A percentile compares a stretch with the other conserved stretches of the same genome.
These are phyloP conservation scores for Bombus pascuorum DNA, from an alignment of 1,140 invertebrate species.

Conservation along the genomic window DNA sequence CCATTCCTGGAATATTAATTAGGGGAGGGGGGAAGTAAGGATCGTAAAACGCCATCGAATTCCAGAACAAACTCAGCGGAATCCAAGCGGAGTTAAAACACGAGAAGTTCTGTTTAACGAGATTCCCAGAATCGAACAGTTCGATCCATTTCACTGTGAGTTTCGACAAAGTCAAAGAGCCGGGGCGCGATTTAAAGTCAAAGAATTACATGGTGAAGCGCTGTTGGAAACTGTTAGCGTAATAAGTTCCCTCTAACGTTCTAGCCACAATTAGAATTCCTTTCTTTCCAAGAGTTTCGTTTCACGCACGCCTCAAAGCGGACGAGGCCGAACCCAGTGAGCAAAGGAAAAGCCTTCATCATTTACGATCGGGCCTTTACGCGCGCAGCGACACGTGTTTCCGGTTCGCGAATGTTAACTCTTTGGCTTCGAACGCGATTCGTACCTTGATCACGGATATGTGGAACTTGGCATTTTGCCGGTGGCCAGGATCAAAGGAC, in stretches of 20 bases:
- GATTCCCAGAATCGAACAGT: background rate
- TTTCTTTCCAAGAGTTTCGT: conserved; percentile 28
- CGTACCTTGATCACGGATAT: conserved; percentile 50
- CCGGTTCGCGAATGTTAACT: conserved; percentile 40
- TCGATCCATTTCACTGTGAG: background rate
- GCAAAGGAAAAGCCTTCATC: conserved; percentile 27
- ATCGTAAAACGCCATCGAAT: background rate
- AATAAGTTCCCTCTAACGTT: conserved; percentile 4
- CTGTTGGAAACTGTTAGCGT: background rate
- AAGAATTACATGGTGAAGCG: background rate
- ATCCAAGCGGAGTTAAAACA: background rate
- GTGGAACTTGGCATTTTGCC: conserved; percentile 45
- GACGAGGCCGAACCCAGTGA: background rate
- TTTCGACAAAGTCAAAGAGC: conserved; percentile 8
- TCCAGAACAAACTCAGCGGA: background rate
- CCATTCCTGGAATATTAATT: background rate
- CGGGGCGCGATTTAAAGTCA: background rate
- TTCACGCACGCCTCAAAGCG: conserved; percentile 7
- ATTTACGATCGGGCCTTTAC: conserved; percentile 49
- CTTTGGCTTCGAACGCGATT: conserved; percentile 24
- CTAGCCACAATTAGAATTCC: conserved; percentile 8
- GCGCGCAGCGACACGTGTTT: conserved; percentile 45
- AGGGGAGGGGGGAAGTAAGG: rapidly evolving
- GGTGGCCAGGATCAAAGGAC: conserved; percentile 39
- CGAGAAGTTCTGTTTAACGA: background rate